phyloP scores from a whole-genome alignment of 2,113 vertebrate species.

The Pteruthius melanotis region DNA sequence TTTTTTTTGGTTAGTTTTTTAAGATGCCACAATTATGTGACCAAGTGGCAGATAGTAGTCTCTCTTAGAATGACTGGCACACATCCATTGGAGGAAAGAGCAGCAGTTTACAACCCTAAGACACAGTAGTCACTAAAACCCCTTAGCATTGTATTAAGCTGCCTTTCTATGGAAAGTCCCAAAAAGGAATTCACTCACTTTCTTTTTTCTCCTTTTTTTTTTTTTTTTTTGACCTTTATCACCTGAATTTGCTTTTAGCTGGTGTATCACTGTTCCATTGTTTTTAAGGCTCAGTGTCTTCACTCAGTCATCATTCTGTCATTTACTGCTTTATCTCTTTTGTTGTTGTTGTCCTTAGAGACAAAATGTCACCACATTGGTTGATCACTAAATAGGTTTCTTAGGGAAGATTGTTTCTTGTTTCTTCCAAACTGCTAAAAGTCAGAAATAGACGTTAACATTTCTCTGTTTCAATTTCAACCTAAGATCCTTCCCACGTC shows the following conservation, averaged over 20 bases:
- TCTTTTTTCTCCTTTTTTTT: not conserved
- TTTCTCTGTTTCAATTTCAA: not conserved
- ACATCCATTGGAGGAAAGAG: not conserved
- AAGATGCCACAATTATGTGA: not conserved
- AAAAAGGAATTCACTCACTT: not conserved
- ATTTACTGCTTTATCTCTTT: not conserved
- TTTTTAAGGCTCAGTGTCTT: not conserved
- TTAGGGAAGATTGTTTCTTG: not conserved
- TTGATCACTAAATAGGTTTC: slow-evolving; percentile 3
- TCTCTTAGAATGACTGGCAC: not conserved
- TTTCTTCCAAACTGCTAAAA: not conserved
- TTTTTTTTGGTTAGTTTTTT: not conserved
- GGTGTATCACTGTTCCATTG: not conserved
- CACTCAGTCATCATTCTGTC: not conserved
- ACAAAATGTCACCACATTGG: not conserved
- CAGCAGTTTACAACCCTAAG: not conserved
- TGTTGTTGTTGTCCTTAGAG: not conserved
- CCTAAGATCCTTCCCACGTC: not conserved
- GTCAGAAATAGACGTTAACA: not conserved
- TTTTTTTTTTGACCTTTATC: not conserved
- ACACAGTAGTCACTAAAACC: not conserved
- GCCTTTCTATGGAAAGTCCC: not conserved
- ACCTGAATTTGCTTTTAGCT: not conserved
- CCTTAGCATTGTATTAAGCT: fast-evolving
- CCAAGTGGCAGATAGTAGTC: not conserved